Evolutionary conservation across 2,113 vertebrate species (phyloP), one percentile per base, ranked within the genome.

Genomic region (Pseudolaguvia tuberculata): DNA sequence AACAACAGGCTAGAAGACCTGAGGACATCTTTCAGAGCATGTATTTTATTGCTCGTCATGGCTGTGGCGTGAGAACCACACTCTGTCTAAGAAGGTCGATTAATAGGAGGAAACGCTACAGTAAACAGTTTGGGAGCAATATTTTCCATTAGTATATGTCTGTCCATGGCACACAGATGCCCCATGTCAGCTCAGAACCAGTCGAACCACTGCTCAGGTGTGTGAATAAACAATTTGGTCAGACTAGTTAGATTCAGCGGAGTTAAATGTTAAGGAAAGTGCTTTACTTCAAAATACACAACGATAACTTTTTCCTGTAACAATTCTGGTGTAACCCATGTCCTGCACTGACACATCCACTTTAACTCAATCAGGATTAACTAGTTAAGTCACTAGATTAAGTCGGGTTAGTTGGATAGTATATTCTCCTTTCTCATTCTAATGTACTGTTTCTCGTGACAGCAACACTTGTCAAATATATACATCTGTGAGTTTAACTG

Each of bases 191-290:
- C 72, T 18, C 18, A 23, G 29, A 61, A 17, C 55, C 29, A 39
- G 74, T 71, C 7, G 9, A 65, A 62, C 66, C 70, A 55, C 31
- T 27, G 9, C 17, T 39, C 29, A 31, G 21, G 15, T 52, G 11
- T 35, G n/a, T 58, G 47, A 76, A 52, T 72, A 72, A 76, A 65
- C 25, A 18, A 50, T 72, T 57, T 31, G 18, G 4, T 18, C 6
- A 17, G 51, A 73, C 53, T 67, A 6, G 58, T 9, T 14, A 17
- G 57, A 62, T 62, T 53, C 69, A 65, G 17, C 42, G 14, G 23
- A 73, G n/a, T n/a, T n/a, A n/a, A n/a, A n/a, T n/a, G n/a, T n/a
- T n/a, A n/a, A n/a, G n/a, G n/a, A n/a, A n/a, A n/a, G n/a, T n/a
- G n/a, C n/a, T n/a, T n/a, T n/a, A n/a, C n/a, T n/a, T n/a, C n/a